Conservation (phyloP, 2,113 vertebrate species). For the Numida meleagris region DNA sequence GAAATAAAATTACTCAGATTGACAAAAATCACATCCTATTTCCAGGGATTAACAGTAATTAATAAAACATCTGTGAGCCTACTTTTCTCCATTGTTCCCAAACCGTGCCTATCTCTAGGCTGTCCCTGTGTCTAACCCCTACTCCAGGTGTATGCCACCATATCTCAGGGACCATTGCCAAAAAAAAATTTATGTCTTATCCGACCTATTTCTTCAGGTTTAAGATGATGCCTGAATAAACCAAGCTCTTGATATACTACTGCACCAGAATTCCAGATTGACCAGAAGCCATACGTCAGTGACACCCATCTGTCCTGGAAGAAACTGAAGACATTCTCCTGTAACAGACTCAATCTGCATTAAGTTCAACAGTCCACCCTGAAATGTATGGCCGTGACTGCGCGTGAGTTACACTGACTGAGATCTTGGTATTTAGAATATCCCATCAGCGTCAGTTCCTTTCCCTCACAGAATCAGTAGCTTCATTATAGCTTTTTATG, state of each 20-base stretch:
- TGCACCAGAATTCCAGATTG: background rate
- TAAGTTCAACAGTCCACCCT: background rate
- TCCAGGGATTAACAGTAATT: background rate
- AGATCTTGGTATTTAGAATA: slow-evolving; percentile 22
- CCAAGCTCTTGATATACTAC: background rate
- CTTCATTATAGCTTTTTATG: slow-evolving; percentile 15
- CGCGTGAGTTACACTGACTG: background rate
- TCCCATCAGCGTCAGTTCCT: background rate
- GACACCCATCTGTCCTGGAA: background rate
- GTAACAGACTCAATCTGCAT: background rate
- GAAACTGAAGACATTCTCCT: background rate
- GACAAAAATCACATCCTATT: background rate
- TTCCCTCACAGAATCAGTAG: background rate
- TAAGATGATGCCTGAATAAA: background rate
- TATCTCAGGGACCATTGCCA: background rate
- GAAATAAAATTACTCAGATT: background rate
- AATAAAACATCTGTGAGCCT: background rate
- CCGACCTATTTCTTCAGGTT: background rate
- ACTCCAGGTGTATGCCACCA: background rate
- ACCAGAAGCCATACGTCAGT: background rate
- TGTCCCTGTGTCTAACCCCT: background rate
- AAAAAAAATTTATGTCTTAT: background rate
- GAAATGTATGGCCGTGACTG: background rate
- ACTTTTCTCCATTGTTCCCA: background rate
- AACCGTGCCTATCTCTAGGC: background rate